Percentiles rank a stretch among this genome's conserved stretches.
These are phyloP conservation scores for Austrofundulus limnaeus DNA, from an alignment of 2,113 vertebrate genomes.

Conservation along the genomic window DNA sequence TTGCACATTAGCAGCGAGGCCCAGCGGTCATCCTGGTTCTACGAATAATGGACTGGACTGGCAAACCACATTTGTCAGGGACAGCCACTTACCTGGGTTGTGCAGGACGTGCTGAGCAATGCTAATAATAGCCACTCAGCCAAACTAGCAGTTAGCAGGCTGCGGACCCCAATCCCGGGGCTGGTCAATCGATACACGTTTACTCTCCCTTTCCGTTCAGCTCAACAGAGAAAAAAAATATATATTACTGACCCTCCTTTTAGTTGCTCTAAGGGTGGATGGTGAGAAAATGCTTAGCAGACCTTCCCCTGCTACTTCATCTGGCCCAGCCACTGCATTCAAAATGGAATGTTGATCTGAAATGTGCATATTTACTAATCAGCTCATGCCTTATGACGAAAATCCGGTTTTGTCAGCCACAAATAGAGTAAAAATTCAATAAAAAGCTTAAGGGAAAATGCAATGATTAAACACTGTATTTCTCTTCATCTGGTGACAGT, in stretches of 20 bases:
- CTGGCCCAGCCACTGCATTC: slow-evolving; percentile 2
- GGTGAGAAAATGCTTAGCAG: slow-evolving; percentile 35
- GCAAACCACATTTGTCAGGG: slow-evolving; percentile 77
- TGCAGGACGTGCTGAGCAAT: slow-evolving; percentile 68
- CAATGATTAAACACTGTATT: slow-evolving; percentile 26
- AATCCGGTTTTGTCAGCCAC: slow-evolving; percentile 38
- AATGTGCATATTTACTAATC: slow-evolving; percentile 32
- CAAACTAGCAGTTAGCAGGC: slow-evolving; percentile 75
- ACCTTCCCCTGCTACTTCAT: slow-evolving; percentile 27
- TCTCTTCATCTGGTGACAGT: slow-evolving; percentile 38
- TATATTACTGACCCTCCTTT: slow-evolving; percentile 59
- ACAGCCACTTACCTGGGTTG: slow-evolving; percentile 72
- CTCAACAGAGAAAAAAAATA: slow-evolving; percentile 63
- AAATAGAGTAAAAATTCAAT: slow-evolving; percentile 34
- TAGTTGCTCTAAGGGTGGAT: slow-evolving; percentile 37
- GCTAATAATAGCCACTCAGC: slow-evolving; percentile 79
- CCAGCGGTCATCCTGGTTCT: slow-evolving; percentile 66
- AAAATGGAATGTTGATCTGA: slow-evolving; percentile 16
- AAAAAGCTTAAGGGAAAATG: slow-evolving; percentile 38
- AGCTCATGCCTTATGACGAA: slow-evolving; percentile 3
- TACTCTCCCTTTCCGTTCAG: slow-evolving; percentile 68
- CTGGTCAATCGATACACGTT: slow-evolving; percentile 80
- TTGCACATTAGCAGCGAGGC: slow-evolving; percentile 77
- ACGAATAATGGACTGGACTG: slow-evolving; percentile 74
- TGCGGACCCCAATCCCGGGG: slow-evolving; percentile 60